Percentiles rank a stretch among this genome's conserved stretches.
Conservation (phyloP, 1,140 invertebrate genomes). For the Phocides pigmalion region DNA sequence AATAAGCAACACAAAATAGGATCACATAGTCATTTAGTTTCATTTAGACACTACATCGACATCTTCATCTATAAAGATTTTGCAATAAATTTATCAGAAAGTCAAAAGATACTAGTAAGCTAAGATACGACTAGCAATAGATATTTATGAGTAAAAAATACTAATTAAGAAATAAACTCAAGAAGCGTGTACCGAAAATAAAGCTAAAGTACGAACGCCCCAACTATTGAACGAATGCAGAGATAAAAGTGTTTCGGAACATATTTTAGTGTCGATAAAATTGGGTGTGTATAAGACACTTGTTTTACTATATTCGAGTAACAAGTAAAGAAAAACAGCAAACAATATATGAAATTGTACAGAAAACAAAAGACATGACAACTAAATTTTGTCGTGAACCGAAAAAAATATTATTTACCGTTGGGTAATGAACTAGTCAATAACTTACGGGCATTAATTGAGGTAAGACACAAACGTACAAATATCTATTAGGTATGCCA, state of each 20-base stretch:
- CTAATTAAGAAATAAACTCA: conserved; percentile 2
- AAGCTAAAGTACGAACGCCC: background rate
- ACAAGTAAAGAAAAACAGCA: background rate
- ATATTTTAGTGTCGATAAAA: conserved; percentile 47
- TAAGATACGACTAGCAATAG: too few species aligned
- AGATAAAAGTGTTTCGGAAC: conserved; percentile 25
- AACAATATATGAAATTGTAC: too few species aligned
- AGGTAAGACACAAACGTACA: too few species aligned
- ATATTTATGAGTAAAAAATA: background rate
- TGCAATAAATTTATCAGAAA: background rate
- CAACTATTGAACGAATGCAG: conserved; percentile 8
- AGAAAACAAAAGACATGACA: too few species aligned
- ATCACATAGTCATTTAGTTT: too few species aligned
- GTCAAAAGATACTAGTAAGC: background rate
- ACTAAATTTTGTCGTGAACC: too few species aligned
- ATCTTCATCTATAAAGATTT: background rate
- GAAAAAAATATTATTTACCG: too few species aligned
- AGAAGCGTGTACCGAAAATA: conserved; percentile 3
- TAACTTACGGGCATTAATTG: too few species aligned
- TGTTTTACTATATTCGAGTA: background rate
- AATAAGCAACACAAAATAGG: too few species aligned
- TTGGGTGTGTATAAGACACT: conserved; percentile 12
- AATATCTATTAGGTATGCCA: too few species aligned
- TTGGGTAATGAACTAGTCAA: too few species aligned
- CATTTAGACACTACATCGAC: too few species aligned